A percentile compares a stretch with the other conserved stretches of the same genome.
Conservation (phyloP, 2,888 invertebrate genomes). For the Lathronympha strigana region DNA sequence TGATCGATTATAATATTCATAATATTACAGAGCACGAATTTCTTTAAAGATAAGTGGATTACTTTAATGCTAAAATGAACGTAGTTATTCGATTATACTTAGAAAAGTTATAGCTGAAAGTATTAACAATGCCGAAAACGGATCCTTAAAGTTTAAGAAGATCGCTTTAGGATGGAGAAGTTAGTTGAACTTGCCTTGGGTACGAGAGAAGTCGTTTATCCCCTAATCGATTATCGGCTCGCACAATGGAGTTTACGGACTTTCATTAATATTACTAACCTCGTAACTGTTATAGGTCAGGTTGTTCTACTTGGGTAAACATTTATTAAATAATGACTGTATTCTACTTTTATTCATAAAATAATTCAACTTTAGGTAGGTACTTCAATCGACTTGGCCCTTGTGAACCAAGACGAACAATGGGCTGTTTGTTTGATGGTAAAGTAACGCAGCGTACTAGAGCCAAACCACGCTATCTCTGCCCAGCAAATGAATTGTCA, state of each 20-base stretch:
- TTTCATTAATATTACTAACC: constrained; percentile 2
- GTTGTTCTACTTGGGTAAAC: no score
- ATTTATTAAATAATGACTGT: no score
- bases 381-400: no score
- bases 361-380: no score
- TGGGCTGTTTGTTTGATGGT: no score
- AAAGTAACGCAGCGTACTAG: no score
- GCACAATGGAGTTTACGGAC: not conserved
- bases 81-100: no score
- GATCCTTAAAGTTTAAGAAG: constrained; percentile 9
- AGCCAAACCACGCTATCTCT: no score
- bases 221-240: constrained; percentile 17
- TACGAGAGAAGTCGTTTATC: constrained; percentile 28
- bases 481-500: no score
- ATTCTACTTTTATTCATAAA: no score
- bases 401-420: no score
- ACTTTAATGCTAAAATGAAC: not conserved
- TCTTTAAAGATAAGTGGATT: not conserved
- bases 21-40: not conserved
- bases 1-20: no score
- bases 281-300: not conserved
- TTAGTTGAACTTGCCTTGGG: constrained; percentile 22
- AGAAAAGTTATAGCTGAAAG: constrained; percentile 5
- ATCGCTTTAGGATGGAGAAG: constrained; percentile 1
- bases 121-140: not conserved